Base-by-base conservation (phyloP, 1,140 invertebrate species). In the Caenorhabditis brenneri region DNA sequence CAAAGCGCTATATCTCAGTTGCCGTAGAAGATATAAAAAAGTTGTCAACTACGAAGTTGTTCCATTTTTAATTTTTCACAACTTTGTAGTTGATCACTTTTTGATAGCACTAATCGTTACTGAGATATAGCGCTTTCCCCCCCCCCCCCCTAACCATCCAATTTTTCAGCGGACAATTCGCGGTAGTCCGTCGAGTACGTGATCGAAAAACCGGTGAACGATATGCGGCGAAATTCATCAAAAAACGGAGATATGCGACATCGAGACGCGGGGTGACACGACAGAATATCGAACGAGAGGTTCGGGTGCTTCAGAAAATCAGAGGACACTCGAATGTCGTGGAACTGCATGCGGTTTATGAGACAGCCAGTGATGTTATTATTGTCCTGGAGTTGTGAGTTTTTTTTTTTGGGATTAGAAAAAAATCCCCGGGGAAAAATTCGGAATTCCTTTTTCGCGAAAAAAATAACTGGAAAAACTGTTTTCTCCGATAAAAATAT, bases 201-300 rank as follows among this genome's bases (percentile, higher is more conserved):
- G 95, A 97, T 91, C 93, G 94, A 90, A 93, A 94, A 84, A 95
- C 94, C 10, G 95, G 95, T 33, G 93, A 93, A 86, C 94, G 95
- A 91, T 98, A 95, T 93, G 97, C 97, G 0, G 97, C 96, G 85
- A 98, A 98, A 92, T 96, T 95, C 92, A 95, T 98, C 86, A 94
- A 95, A 91, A 96, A 97, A 91, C 92, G 95, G 87, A 93, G 96
- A 88, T 91, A 91, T 84, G 90, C 93, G 94, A 86, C 94, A 94
- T 90, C 89, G 3, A 85, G 92, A 24, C 84, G 91, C 19, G 92
- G 92, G 79, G 92, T 93, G 19, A 91, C 92, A 53, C 89, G 90
- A 27, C 92, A 92, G 82, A 92, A 93, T 85, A 93, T 93, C 79
- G 91, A 92, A 80, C 91, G 92, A 79, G 93, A 93, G 87, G 91